These are phyloP conservation scores for Amniataba percoides DNA, from an alignment of 2,797 vertebrate genomes.

Conservation along the genomic window DNA sequence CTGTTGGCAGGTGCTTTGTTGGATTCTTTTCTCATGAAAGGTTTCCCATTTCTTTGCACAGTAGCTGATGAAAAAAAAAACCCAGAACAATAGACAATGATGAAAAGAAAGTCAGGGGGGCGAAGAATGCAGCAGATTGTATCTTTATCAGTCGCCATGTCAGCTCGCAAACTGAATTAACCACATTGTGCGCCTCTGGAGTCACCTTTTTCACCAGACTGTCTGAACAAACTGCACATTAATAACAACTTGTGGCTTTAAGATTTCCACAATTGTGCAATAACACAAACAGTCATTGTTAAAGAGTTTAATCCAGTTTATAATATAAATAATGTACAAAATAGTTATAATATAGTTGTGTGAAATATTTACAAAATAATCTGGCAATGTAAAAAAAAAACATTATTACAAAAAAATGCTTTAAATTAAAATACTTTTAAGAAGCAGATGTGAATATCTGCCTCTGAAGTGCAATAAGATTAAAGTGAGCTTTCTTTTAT, in stretches of 20 bases:
- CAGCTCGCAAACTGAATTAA: slow-evolving; percentile 56
- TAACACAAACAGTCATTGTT: slow-evolving; percentile 1
- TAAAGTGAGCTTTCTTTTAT: not conserved
- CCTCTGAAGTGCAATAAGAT: slow-evolving; percentile 44
- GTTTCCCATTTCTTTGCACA: slow-evolving; percentile 30
- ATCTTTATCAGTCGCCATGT: slow-evolving; percentile 56
- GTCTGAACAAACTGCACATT: slow-evolving; percentile 13
- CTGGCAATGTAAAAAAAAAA: slow-evolving; percentile 39
- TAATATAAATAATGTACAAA: slow-evolving; percentile 68
- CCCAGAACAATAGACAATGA: slow-evolving; percentile 68
- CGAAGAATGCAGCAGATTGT: slow-evolving; percentile 73
- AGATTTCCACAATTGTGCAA: not conserved
- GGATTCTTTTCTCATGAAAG: slow-evolving; percentile 33
- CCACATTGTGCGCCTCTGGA: slow-evolving; percentile 56
- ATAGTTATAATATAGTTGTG: slow-evolving; percentile 15
- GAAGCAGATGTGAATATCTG: slow-evolving; percentile 10
- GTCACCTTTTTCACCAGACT: slow-evolving; percentile 43
- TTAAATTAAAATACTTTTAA: slow-evolving; percentile 29
- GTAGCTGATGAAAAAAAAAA: slow-evolving; percentile 1
- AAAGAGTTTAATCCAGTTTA: slow-evolving; percentile 50
- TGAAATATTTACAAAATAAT: slow-evolving; percentile 58
- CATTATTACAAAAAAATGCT: slow-evolving; percentile 60
- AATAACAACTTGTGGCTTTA: not conserved
- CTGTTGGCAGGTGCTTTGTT: not conserved
- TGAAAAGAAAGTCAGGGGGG: slow-evolving; percentile 56